Percentiles rank a stretch among this genome's conserved stretches.
phyloP scores from a whole-genome alignment of 2,888 invertebrate genomes.

The Metalampra italica region DNA sequence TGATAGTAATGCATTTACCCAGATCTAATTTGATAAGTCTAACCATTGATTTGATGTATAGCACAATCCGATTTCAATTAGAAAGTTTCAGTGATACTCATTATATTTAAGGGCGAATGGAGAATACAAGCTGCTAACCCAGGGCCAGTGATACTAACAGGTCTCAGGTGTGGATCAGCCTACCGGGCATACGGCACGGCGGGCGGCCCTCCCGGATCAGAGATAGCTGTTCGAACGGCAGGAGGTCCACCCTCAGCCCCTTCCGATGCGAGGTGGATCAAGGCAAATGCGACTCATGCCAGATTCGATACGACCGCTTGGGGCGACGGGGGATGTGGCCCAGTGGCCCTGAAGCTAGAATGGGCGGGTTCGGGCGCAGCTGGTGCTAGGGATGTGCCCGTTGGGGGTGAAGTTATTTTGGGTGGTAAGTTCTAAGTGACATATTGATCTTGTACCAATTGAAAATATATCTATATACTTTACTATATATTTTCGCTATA shows the following conservation, averaged over 20 bases:
- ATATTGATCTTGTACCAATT: background rate
- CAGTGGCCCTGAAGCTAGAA: conserved; percentile 88
- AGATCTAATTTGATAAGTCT: no score
- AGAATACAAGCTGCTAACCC: conserved; percentile 71
- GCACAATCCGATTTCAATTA: no score
- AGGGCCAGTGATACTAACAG: conserved; percentile 79
- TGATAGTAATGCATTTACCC: no score
- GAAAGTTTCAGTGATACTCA: no score
- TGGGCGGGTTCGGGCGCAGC: conserved; percentile 76
- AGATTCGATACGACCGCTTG: conserved; percentile 88
- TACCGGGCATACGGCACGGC: conserved; percentile 90
- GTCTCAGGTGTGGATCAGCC: conserved; percentile 89
- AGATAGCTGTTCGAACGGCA: conserved; percentile 88
- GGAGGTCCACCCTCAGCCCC: conserved; percentile 83
- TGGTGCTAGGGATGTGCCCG: conserved; percentile 65
- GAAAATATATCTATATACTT: background rate
- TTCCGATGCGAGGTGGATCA: conserved; percentile 85
- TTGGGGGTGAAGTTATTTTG: conserved; percentile 66
- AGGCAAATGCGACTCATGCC: conserved; percentile 88
- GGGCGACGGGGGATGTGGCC: conserved; percentile 91
- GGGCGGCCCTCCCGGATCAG: conserved; percentile 86
- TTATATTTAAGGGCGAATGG: conserved; percentile 80
- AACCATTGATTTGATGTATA: no score
- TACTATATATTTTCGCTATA: no score
- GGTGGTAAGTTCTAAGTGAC: conserved; percentile 47